phyloP scores from a whole-genome alignment of 2,888 invertebrate species.

The Scelioninae gen. 2 region DNA sequence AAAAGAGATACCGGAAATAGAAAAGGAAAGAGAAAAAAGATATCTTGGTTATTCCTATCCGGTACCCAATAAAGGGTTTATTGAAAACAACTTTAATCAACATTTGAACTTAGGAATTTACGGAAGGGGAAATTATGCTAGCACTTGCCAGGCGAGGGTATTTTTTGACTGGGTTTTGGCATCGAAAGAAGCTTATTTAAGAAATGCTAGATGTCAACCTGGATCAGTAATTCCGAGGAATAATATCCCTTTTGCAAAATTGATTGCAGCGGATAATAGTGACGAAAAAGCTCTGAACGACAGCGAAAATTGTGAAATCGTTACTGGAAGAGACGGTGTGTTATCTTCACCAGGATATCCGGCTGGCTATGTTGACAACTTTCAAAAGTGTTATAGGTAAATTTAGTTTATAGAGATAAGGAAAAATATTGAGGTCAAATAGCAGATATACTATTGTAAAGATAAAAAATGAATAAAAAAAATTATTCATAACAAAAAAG shows the following conservation, averaged over 20 bases:
- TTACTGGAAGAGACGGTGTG: slow-evolving; percentile 71
- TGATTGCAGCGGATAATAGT: slow-evolving; percentile 9
- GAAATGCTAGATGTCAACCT: slow-evolving; percentile 61
- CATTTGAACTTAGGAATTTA: slow-evolving; percentile 16
- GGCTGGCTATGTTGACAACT: slow-evolving; percentile 73
- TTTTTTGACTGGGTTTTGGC: slow-evolving; percentile 68
- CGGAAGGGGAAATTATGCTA: slow-evolving; percentile 37
- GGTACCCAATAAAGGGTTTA: slow-evolving; percentile 37
- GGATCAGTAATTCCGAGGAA: slow-evolving; percentile 6
- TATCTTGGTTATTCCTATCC: slow-evolving; percentile 65
- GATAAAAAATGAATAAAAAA: too few species aligned
- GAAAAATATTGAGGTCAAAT: slow-evolving; percentile 19
- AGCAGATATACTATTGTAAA: too few species aligned
- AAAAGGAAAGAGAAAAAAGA: slow-evolving; percentile 55
- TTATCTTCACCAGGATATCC: slow-evolving; percentile 76
- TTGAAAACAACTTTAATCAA: slow-evolving; percentile 26
- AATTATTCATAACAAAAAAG: too few species aligned
- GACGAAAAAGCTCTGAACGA: slow-evolving; percentile 10
- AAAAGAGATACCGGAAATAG: slow-evolving; percentile 46
- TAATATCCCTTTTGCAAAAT: slow-evolving; percentile 28
- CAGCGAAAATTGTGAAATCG: slow-evolving; percentile 67
- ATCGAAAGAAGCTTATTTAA: slow-evolving; percentile 65
- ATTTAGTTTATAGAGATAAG: slow-evolving; percentile 31
- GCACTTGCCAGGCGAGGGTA: slow-evolving; percentile 63
- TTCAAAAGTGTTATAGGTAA: slow-evolving; percentile 76